Evolutionary conservation across 2,113 vertebrate genomes (phyloP), one percentile per base, ranked within the genome.

Genomic region (Pseudopodoces humilis): DNA sequence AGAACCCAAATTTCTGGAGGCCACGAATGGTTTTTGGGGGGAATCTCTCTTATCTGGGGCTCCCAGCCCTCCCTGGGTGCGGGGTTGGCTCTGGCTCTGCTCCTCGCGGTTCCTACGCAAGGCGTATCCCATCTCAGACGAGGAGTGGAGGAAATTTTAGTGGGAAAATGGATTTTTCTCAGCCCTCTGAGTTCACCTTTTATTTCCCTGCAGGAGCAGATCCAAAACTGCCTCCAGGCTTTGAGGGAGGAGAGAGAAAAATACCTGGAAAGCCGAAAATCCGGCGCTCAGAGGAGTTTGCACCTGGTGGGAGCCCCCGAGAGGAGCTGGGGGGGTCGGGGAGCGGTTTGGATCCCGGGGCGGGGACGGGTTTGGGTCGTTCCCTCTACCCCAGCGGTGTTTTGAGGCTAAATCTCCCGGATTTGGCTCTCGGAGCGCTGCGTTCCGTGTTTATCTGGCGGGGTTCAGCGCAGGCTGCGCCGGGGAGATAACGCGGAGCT

Each of bases 231-330:
- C 55, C 77, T 97, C 31, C 83, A 81, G 37, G 84, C 43, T 23
- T 59, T 92, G 14, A 97, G 70, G 79, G 91, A 96, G 67, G 97
- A 97, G 78, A 88, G 92, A 89, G 96, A 96, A 76, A 96, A 95
- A 76, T 92, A 91, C 76, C 92, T 97, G 94, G 88, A 92, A 18
- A 87, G 76, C 93, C 92, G 59, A 85, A 97, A 79, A 82, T 37
- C 64, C 3, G 63, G 88, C 19, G 83, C 68, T 12, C 30, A 68
- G 11, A 95, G 90, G 27, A 92, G 56, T 74, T 46, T 15, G 10
- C 59, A 78, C 25, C 64, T 87, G 77, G 92, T 90, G 41, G 53
- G 92, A 65, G 44, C 37, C 18, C 37, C 47, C 8, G 5, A 12
- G 19, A n/a, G 47, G 27, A n/a, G 13, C 28, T 3, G 20, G 27